Percentiles rank a stretch among this genome's conserved stretches.
These are phyloP conservation scores for Zaprionus lineosus DNA, from an alignment of 2,888 invertebrate species.

Conservation along the genomic window DNA sequence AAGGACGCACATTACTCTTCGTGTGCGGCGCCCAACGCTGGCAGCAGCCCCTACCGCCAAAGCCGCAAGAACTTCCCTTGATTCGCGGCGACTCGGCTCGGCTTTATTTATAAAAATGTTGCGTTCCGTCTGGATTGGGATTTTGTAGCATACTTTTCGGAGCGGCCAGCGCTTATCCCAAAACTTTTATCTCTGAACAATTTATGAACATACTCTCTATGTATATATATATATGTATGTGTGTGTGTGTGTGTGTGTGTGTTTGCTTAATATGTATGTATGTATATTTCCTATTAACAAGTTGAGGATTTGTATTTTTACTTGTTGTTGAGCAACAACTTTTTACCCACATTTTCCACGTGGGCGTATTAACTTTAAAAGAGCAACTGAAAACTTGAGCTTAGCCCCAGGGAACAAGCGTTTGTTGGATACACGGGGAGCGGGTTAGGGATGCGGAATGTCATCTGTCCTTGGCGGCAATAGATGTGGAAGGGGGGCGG, in stretches of 20 bases:
- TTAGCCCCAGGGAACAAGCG: slow-evolving; percentile 23
- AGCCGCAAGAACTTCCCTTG: not conserved
- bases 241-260: slow-evolving; percentile 14
- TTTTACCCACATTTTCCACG: slow-evolving; percentile 39
- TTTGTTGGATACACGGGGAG: not conserved
- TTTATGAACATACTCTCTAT: slow-evolving; percentile 30
- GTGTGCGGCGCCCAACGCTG: slow-evolving; percentile 42
- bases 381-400: slow-evolving; percentile 42
- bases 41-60: slow-evolving; percentile 1
- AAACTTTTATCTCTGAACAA: slow-evolving; percentile 44
- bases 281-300: slow-evolving; percentile 46
- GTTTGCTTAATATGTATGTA: slow-evolving; percentile 11
- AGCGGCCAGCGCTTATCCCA: slow-evolving; percentile 13
- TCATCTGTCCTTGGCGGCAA: slow-evolving; percentile 68
- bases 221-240: slow-evolving; percentile 3
- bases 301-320: slow-evolving; percentile 45
- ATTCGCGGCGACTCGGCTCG: slow-evolving; percentile 36
- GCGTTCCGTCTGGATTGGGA: slow-evolving; percentile 49
- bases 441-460: slow-evolving; percentile 36
- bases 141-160: slow-evolving; percentile 44
- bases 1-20: slow-evolving; percentile 73
- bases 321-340: slow-evolving; percentile 48
- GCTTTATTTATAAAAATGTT: slow-evolving; percentile 54
- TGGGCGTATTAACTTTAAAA: slow-evolving; percentile 61
- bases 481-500: slow-evolving; percentile 24